Conservation (phyloP, 2,888 invertebrate genomes). For the Smittia aterrima region DNA sequence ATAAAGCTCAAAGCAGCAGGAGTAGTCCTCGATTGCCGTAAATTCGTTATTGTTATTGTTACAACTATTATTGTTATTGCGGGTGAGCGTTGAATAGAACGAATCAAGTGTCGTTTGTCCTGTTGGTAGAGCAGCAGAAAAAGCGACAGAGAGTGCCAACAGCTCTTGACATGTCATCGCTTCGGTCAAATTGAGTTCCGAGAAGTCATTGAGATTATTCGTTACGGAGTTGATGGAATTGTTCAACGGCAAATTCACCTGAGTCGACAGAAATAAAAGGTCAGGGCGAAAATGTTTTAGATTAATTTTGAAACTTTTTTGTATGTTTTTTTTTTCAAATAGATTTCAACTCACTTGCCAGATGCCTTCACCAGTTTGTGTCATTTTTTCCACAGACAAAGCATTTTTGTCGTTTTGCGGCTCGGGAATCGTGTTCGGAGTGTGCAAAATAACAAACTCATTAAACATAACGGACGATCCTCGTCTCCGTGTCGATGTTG, state of each 20-base stretch:
- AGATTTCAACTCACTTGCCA: slow-evolving; percentile 58
- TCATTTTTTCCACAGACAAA: slow-evolving; percentile 85
- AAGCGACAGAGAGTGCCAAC: slow-evolving; percentile 85
- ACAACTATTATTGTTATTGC: slow-evolving; percentile 58
- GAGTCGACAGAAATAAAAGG: not conserved
- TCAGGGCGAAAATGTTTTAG: too few relatives aligned
- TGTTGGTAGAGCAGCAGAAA: slow-evolving; percentile 87
- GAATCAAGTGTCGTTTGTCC: slow-evolving; percentile 80
- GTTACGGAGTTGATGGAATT: slow-evolving; percentile 50
- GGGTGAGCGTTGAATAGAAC: slow-evolving; percentile 76
- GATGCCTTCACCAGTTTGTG: slow-evolving; percentile 75
- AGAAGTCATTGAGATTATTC: slow-evolving; percentile 56
- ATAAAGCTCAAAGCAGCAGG: slow-evolving; percentile 69
- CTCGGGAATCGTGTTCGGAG: slow-evolving; percentile 53
- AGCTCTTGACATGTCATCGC: slow-evolving; percentile 75
- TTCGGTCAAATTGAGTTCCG: slow-evolving; percentile 57
- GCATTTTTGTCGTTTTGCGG: slow-evolving; percentile 57
- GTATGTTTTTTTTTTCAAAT: too few relatives aligned
- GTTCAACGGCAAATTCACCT: slow-evolving; percentile 55
- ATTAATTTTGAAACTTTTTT: too few relatives aligned
- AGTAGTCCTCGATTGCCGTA: slow-evolving; percentile 64
- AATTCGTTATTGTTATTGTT: slow-evolving; percentile 46
- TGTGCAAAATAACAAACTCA: slow-evolving; percentile 76
- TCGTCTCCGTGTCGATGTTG: slow-evolving; percentile 65
- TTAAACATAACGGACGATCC: slow-evolving; percentile 88